Conservation (phyloP, 35 echinoderm and acorn worm genomes). For the Patiria miniata region DNA sequence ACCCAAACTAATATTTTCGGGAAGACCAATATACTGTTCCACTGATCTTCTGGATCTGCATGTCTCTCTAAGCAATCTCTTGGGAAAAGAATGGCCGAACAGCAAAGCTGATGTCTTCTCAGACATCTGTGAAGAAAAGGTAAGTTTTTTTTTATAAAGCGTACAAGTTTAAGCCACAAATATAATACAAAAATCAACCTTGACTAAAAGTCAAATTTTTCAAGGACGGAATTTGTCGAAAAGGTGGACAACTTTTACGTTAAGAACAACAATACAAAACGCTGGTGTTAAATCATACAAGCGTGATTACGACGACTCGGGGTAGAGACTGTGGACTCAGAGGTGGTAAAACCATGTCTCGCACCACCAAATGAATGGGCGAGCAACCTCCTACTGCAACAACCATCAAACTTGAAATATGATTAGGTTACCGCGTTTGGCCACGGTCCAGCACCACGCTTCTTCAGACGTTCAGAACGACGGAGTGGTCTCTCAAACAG, state of each 20-base stretch:
- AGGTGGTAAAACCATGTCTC: conserved; percentile 1
- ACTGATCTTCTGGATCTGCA: not conserved
- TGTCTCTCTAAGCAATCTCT: not conserved
- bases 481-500: not conserved
- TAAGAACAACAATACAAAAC: not conserved
- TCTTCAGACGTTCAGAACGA: not conserved
- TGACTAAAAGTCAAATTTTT: not conserved
- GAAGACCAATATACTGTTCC: not conserved
- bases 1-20: not conserved
- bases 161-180: not conserved
- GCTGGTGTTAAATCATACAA: not conserved
- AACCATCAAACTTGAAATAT: not conserved
- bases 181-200: not conserved
- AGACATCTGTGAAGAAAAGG: not conserved
- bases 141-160: not conserved
- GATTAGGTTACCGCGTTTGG: not conserved
- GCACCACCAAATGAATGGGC: not conserved
- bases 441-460: not conserved
- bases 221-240: not conserved
- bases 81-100: conserved; percentile 2
- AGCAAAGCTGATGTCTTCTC: not conserved
- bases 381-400: not conserved
- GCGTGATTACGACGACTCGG: not conserved
- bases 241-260: not conserved
- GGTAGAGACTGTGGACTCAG: not conserved